These are phyloP conservation scores for Drosophila lacertosa DNA, from an alignment of 1,140 invertebrate species.

Conservation along the genomic window DNA sequence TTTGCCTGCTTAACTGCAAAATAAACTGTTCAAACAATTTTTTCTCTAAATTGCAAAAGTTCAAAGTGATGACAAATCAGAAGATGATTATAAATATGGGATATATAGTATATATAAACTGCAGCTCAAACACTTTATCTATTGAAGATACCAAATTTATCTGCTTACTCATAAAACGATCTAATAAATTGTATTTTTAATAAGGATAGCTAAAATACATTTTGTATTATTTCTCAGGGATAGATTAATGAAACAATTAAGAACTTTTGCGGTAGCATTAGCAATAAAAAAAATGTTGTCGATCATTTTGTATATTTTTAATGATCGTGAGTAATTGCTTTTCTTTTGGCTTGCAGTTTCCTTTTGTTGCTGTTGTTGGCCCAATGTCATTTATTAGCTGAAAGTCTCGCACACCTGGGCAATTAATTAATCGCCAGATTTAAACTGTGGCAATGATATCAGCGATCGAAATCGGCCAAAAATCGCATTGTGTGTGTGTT, in stretches of 20 bases:
- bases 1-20: not conserved
- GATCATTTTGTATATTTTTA: not conserved
- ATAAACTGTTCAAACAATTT: slow-evolving; percentile 7
- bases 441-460: not conserved
- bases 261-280: too few relatives aligned
- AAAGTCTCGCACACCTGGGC: slow-evolving; percentile 22
- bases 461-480: not conserved
- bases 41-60: slow-evolving; percentile 11
- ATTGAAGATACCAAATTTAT: too few relatives aligned
- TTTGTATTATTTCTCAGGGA: too few relatives aligned
- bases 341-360: not conserved
- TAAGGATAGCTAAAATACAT: too few relatives aligned
- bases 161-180: too few relatives aligned
- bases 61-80: not conserved
- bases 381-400: slow-evolving; percentile 9
- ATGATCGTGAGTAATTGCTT: not conserved
- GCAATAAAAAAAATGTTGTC: too few relatives aligned
- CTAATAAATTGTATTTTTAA: too few relatives aligned
- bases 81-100: too few relatives aligned
- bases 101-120: too few relatives aligned
- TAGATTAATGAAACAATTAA: not conserved
- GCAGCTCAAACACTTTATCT: too few relatives aligned
- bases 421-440: slow-evolving; percentile 55
- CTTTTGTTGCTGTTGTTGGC: not conserved
- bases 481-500: slow-evolving; percentile 44